Percentiles rank a stretch among this genome's conserved stretches.
phyloP scores from a whole-genome alignment of 2,797 vertebrate species.

The Streptopelia turtur region DNA sequence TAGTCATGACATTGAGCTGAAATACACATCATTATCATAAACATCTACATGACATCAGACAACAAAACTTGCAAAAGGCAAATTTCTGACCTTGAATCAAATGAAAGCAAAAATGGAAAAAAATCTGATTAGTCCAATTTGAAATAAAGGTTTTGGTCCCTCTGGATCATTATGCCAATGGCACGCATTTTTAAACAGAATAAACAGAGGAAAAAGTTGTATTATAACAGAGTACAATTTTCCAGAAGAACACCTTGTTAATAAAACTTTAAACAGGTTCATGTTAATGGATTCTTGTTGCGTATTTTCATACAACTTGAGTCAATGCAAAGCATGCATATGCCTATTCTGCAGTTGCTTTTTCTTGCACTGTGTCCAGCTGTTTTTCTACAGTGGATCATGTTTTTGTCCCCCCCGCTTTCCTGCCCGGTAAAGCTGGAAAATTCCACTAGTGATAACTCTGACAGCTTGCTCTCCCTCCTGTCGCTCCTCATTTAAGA shows the following conservation, averaged over 20 bases:
- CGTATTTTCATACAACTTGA: not conserved
- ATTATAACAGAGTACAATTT: not conserved
- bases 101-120: not conserved
- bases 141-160: not conserved
- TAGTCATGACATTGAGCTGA: not conserved
- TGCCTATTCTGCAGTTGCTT: not conserved
- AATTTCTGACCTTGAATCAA: not conserved
- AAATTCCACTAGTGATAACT: conserved; percentile 42
- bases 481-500: not conserved
- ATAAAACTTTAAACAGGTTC: not conserved
- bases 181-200: not conserved
- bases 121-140: not conserved
- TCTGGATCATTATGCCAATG: not conserved
- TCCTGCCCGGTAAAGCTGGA: conserved; percentile 11
- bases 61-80: not conserved
- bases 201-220: not conserved
- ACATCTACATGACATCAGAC: not conserved
- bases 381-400: conserved; percentile 4
- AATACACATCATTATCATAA: not conserved
- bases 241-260: not conserved
- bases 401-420: not conserved
- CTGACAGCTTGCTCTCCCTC: not conserved
- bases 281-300: not conserved
- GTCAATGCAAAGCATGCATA: not conserved
- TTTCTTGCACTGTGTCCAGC: not conserved